Base-by-base conservation (phyloP, 2,888 invertebrate genomes). In the Conomelus anceps region DNA sequence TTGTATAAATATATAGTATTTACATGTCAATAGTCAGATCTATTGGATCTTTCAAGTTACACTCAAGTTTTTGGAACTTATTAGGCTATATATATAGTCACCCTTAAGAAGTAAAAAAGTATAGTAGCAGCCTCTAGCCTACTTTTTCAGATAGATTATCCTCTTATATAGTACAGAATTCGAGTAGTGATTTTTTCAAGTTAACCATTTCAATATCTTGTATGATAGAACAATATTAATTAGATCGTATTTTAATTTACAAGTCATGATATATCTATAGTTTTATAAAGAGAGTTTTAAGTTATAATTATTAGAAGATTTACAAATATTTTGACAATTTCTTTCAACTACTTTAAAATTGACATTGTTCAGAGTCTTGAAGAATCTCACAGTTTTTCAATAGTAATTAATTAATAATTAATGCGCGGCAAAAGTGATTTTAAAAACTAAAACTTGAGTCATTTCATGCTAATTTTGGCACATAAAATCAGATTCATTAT, bases 361-460 rank as follows among this genome's bases (percentile, higher is more conserved):
- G 86, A 86, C 86, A 86, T 86, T 86, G 86, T 86, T 86, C 29
- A 86, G 86, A 86, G 86, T 86, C 86, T 86, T 86, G 26, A 63
- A 86, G 86, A 86, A 86, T 86, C 11, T 24, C 86, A 86, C 63
- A 63, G 63, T 63, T 63, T 63, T 13, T n/a, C 1, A n/a, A 63
- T 63, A 63, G 63, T 63, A 63, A n/a, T n/a, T n/a, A n/a, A n/a
- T 63, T n/a, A 63, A n/a, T 63, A 63, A n/a, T n/a, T n/a, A n/a
- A n/a, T n/a, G n/a, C n/a, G n/a, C 7, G n/a, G 63, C n/a, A 34
- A 34, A 34, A 34, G 34, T 34, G 63, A 63, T 63, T 63, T 6
- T n/a, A 63, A 63, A 63, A 63, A 63, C 63, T 9, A 1, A 63
- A 63, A n/a, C 13, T 6, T 1, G 34, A 34, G 13, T 34, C 34